phyloP scores from a whole-genome alignment of 2,113 vertebrate species.

The Alligator mississippiensis region DNA sequence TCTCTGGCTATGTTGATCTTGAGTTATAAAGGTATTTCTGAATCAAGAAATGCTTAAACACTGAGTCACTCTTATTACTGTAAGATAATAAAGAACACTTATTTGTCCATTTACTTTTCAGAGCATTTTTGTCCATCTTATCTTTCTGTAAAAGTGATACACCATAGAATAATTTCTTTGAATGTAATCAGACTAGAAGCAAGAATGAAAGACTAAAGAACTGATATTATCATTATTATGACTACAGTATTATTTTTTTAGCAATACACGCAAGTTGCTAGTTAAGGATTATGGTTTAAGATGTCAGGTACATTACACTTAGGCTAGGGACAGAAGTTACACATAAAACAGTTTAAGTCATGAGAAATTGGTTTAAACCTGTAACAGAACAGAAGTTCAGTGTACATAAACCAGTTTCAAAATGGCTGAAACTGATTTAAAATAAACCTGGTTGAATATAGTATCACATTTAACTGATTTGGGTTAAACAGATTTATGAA shows the following conservation, averaged over 20 bases:
- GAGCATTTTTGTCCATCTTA: background rate
- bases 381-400: no score
- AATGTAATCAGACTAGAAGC: background rate
- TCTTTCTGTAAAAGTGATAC: background rate
- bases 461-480: no score
- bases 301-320: background rate
- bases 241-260: background rate
- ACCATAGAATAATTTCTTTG: background rate
- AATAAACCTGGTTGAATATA: no score
- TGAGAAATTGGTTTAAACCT: no score
- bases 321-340: no score
- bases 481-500: no score
- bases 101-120: rapidly evolving
- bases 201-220: background rate
- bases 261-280: background rate
- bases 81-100: background rate
- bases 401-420: no score
- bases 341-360: no score
- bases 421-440: no score
- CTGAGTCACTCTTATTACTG: rapidly evolving
- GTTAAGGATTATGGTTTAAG: background rate
- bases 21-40: background rate
- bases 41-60: background rate
- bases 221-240: background rate
- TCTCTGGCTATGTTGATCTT: background rate